A percentile compares a stretch with the other conserved stretches of the same genome.
These are phyloP conservation scores for Carduelis carduelis DNA, from an alignment of 2,797 vertebrate species.

Conservation along the genomic window DNA sequence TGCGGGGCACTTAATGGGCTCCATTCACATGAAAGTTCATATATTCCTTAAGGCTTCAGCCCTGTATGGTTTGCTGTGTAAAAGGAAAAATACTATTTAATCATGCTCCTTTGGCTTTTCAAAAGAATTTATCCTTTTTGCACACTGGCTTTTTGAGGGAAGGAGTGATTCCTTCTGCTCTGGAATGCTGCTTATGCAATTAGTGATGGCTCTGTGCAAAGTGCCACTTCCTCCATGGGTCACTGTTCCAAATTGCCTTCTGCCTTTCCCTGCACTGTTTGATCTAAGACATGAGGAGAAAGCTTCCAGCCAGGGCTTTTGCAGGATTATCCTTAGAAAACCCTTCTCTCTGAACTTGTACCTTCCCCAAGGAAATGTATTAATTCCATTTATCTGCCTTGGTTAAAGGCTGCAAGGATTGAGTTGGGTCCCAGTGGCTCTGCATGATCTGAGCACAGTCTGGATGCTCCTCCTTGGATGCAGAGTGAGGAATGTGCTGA, in stretches of 20 bases:
- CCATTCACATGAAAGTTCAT: conserved; percentile 60
- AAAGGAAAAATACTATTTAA: conserved; percentile 40
- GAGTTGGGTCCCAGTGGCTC: not conserved
- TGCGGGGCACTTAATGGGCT: conserved; percentile 14
- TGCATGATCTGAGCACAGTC: fast-evolving
- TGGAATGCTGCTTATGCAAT: not conserved
- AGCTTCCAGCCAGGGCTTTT: not conserved
- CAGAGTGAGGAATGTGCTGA: not conserved
- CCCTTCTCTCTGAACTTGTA: not conserved
- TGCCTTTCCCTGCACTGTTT: not conserved
- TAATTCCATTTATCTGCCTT: not conserved
- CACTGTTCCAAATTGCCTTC: not conserved
- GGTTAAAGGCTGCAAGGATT: not conserved
- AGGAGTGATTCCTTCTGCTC: conserved; percentile 4
- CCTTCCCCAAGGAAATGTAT: not conserved
- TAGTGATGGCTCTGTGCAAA: not conserved
- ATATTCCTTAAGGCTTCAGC: conserved; percentile 40
- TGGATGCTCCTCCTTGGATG: not conserved
- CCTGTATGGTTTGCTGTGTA: conserved; percentile 12
- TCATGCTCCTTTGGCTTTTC: conserved; percentile 31
- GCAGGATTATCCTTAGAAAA: not conserved
- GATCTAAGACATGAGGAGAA: not conserved
- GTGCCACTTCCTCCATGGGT: not conserved
- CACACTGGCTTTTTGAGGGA: not conserved
- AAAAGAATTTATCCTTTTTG: conserved; percentile 32